Conservation (phyloP, 30 jellyfish, hydroid and myxozoan genomes). For the Rhopilema esculentum region DNA sequence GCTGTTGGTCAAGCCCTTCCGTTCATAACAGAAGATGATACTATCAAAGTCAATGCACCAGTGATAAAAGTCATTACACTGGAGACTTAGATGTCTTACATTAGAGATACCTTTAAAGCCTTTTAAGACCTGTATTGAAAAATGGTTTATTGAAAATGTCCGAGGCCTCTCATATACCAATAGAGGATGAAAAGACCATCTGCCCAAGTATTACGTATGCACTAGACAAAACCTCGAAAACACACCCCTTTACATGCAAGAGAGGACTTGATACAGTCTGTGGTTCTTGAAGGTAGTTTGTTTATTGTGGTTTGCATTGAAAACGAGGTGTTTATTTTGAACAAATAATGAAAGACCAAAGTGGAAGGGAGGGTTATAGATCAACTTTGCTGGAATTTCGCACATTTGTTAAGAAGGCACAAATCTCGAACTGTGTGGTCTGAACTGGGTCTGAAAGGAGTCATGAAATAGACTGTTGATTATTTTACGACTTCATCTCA, state of each 20-base stretch:
- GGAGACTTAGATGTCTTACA: not conserved
- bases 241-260: no score
- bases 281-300: not conserved
- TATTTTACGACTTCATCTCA: no score
- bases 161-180: not conserved
- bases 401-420: not conserved
- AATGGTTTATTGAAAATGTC: not conserved
- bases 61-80: not conserved
- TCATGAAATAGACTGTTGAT: no score
- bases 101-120: not conserved
- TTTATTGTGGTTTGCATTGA: slow-evolving; percentile 49
- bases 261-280: not conserved
- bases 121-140: not conserved
- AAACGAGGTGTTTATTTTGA: slow-evolving; percentile 30
- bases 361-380: not conserved
- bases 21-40: not conserved
- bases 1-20: not conserved
- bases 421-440: not conserved
- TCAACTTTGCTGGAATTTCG: not conserved
- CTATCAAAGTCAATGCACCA: not conserved
- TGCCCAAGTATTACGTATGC: not conserved
- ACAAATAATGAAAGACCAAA: not conserved
- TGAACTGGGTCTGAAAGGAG: not conserved
- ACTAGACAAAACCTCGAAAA: not conserved
- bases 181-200: not conserved